Conservation (phyloP, 1,140 invertebrate species). For the Pectinophora gossypiella region DNA sequence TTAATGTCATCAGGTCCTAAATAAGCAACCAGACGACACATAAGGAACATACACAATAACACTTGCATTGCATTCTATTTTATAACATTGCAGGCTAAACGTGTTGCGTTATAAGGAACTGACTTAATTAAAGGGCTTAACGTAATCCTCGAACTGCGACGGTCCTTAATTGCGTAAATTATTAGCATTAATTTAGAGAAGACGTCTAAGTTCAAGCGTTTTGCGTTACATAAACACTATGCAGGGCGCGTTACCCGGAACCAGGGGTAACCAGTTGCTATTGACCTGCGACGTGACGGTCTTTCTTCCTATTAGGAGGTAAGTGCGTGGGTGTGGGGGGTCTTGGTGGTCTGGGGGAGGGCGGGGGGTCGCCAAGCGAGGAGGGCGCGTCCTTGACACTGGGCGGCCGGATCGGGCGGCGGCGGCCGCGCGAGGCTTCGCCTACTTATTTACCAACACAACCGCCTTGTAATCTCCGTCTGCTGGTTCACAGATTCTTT, state of each 20-base stretch:
- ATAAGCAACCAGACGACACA: too few relatives aligned
- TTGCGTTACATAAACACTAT: constrained; percentile 18
- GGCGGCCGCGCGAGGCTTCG: constrained; percentile 7
- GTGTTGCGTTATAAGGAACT: neutral
- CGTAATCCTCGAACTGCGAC: constrained; percentile 11
- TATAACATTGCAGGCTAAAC: too few relatives aligned
- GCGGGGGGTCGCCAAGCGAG: constrained; percentile 1
- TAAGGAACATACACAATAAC: too few relatives aligned
- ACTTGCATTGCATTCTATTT: too few relatives aligned
- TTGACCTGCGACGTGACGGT: constrained; percentile 18
- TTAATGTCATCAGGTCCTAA: neutral
- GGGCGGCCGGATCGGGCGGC: constrained; percentile 16
- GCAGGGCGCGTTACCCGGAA: constrained; percentile 16
- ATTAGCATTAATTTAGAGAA: constrained; percentile 27
- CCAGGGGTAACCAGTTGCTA: constrained; percentile 16
- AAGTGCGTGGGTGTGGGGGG: constrained; percentile 1
- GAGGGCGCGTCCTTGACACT: constrained; percentile 36
- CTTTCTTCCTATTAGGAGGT: constrained; percentile 11
- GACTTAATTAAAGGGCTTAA: constrained; percentile 12
- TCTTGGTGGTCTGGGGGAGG: constrained; percentile 3
- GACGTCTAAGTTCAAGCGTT: constrained; percentile 20
- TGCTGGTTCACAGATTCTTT: constrained; percentile 3
- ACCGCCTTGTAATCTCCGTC: neutral
- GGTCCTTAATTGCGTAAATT: constrained; percentile 22
- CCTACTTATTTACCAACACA: constrained; percentile 26